These are phyloP conservation scores for Andrena camellia DNA, from an alignment of 2,888 invertebrate species.

Conservation along the genomic window DNA sequence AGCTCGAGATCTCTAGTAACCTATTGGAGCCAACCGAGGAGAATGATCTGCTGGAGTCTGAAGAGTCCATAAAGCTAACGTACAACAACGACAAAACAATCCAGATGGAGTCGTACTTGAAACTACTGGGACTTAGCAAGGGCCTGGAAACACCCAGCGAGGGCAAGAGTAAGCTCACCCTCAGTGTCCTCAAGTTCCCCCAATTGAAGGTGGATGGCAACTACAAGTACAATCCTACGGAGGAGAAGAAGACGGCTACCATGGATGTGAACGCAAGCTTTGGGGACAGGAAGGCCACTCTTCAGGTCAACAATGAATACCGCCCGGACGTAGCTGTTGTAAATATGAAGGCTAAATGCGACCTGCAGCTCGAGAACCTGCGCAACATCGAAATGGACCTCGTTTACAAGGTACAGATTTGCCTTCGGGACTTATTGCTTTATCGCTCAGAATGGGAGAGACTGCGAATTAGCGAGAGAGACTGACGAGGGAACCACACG, in stretches of 20 bases:
- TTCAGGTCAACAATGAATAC: conserved; percentile 67
- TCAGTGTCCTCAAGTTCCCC: conserved; percentile 86
- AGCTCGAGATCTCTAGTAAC: conserved; percentile 84
- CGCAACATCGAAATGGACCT: conserved; percentile 78
- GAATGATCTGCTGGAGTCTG: conserved; percentile 78
- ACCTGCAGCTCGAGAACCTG: conserved; percentile 55
- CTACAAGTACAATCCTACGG: conserved; percentile 85
- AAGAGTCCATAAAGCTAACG: conserved; percentile 84
- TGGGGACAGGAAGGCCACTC: conserved; percentile 73
- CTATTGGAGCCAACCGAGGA: conserved; percentile 76
- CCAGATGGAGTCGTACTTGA: conserved; percentile 83
- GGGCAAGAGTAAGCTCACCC: conserved; percentile 84
- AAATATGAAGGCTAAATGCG: conserved; percentile 74
- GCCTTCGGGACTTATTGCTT: too few species aligned
- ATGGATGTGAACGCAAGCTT: conserved; percentile 68
- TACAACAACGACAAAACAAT: conserved; percentile 87
- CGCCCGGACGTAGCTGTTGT: conserved; percentile 71
- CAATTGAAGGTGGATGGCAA: conserved; percentile 85
- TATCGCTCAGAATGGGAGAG: too few species aligned
- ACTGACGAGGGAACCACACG: too few species aligned
- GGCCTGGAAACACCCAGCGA: conserved; percentile 82
- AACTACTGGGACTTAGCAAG: conserved; percentile 69
- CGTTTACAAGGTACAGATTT: conserved; percentile 77
- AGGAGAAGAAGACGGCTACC: conserved; percentile 75
- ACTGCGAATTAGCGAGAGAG: too few species aligned